These are phyloP conservation scores for Cygnus buccinator DNA, from an alignment of 2,113 vertebrate species.

Conservation along the genomic window DNA sequence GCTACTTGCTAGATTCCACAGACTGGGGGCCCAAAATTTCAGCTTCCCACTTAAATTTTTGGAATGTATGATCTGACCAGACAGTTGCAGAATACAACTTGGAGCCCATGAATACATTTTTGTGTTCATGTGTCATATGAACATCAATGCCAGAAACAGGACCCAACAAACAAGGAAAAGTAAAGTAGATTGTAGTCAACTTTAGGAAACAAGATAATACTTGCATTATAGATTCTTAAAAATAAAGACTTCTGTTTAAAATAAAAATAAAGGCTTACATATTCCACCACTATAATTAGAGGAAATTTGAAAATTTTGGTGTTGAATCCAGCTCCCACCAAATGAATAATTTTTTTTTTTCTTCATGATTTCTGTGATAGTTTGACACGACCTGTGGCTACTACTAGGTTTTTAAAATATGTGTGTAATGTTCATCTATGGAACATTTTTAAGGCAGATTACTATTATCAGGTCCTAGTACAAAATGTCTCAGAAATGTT, in stretches of 20 bases:
- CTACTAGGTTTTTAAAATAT: not conserved
- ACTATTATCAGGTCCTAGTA: not conserved
- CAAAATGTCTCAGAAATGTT: slow-evolving; percentile 6
- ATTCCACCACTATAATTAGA: not conserved
- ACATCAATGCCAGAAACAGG: not conserved
- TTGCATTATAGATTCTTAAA: not conserved
- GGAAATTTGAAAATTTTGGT: not conserved
- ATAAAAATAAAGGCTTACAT: not conserved
- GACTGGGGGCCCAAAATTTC: not conserved
- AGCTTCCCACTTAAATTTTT: not conserved
- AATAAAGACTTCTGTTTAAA: not conserved
- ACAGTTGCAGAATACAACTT: not conserved
- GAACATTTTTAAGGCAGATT: not conserved
- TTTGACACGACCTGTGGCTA: not conserved
- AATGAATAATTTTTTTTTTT: not conserved
- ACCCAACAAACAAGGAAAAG: not conserved
- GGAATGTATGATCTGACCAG: not conserved
- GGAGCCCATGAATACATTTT: not conserved
- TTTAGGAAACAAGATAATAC: not conserved
- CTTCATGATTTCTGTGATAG: not conserved
- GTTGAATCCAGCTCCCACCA: not conserved
- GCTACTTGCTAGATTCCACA: not conserved
- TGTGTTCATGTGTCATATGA: not conserved
- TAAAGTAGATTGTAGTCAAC: not conserved
- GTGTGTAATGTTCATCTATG: not conserved